Percentiles rank a stretch among this genome's conserved stretches.
Evolutionary conservation across 2,888 invertebrate species (phyloP).

Genomic region (Chymomyza caudatula): DNA sequence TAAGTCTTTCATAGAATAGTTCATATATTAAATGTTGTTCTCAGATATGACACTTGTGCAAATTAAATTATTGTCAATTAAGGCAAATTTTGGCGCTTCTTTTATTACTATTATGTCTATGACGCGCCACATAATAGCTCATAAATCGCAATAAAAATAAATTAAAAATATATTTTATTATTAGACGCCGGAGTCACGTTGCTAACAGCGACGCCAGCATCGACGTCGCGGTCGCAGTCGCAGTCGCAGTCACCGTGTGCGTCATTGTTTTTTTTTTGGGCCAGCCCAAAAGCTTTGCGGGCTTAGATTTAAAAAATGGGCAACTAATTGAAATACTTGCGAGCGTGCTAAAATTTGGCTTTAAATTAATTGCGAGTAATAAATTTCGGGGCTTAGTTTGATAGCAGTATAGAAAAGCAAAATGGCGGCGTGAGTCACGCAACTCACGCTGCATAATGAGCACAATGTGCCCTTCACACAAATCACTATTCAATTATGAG

Average conservation of each 20-base stretch:
- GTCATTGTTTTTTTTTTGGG: background rate
- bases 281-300: background rate
- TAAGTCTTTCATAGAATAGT: background rate
- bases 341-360: background rate
- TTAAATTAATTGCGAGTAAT: constrained; percentile 62
- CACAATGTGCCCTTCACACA: constrained; percentile 25
- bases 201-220: constrained; percentile 14
- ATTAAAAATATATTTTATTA: constrained; percentile 57
- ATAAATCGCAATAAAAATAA: constrained; percentile 70
- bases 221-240: too few relatives aligned
- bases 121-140: constrained; percentile 6
- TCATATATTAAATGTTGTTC: background rate
- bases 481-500: constrained; percentile 65
- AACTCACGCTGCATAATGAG: constrained; percentile 31
- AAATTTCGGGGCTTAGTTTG: constrained; percentile 37
- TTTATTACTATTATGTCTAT: background rate
- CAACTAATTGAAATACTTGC: constrained; percentile 60
- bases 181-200: constrained; percentile 28
- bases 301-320: constrained; percentile 20
- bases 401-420: background rate
- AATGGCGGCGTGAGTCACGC: background rate
- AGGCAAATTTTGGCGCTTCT: constrained; percentile 17
- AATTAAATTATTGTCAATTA: constrained; percentile 37
- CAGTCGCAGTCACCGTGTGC: background rate
- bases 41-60: background rate